Evolutionary conservation across 2,797 vertebrate genomes (phyloP).

Genomic region (Triplophysa bombifrons): DNA sequence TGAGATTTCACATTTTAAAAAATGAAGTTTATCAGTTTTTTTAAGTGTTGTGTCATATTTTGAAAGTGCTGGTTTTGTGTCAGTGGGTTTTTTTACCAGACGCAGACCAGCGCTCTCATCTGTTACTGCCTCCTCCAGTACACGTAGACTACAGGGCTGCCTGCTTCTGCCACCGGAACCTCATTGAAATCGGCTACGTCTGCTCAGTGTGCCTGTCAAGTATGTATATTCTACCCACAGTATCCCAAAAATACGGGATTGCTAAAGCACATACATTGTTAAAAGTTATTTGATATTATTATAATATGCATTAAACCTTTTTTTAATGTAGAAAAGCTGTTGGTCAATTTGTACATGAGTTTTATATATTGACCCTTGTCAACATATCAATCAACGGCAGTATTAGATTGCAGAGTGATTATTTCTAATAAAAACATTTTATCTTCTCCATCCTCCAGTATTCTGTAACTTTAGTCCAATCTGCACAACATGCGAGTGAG

Average conservation of each 20-base stretch:
- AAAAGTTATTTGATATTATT: too few relatives aligned
- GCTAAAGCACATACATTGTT: too few relatives aligned
- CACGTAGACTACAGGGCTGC: conserved; percentile 97
- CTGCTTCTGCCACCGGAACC: conserved; percentile 95
- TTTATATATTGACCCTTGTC: neutral
- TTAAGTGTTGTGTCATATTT: neutral
- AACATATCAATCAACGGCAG: neutral
- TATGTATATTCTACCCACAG: conserved; percentile 67
- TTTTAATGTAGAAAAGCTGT: too few relatives aligned
- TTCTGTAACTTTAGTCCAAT: conserved; percentile 99
- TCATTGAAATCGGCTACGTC: conserved; percentile 97
- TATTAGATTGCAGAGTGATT: neutral
- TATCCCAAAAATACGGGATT: too few relatives aligned
- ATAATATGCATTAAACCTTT: too few relatives aligned
- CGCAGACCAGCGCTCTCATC: conserved; percentile 88
- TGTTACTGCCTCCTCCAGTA: conserved; percentile 87
- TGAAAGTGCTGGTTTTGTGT: conserved; percentile 7
- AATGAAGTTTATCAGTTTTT: neutral
- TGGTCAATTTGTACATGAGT: too few relatives aligned
- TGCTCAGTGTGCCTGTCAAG: conserved; percentile 98
- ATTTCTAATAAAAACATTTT: neutral
- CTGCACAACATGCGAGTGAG: conserved; percentile 99
- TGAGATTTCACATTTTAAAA: conserved; percentile 65
- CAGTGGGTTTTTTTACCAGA: conserved; percentile 98
- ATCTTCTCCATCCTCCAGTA: conserved; percentile 73